Evolutionary conservation across 2,797 vertebrate species (phyloP).

Genomic region (Hippocampus kuda): DNA sequence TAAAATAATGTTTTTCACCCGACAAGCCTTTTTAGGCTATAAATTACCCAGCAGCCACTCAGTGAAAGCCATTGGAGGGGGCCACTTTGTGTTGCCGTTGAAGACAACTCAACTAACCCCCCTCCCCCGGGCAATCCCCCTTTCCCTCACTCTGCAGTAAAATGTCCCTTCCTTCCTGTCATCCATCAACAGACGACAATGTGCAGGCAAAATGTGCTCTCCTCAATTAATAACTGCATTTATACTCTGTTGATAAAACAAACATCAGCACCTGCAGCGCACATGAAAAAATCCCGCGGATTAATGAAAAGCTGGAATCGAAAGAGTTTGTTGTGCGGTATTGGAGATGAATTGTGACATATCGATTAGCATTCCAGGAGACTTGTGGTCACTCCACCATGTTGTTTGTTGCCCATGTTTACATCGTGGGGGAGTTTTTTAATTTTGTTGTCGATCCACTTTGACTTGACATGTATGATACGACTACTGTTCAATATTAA

Average conservation of each 20-base stretch:
- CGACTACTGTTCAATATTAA: no score
- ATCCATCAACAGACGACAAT: neutral
- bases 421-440: no score
- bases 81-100: slow-evolving; percentile 52
- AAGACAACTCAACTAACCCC: slow-evolving; percentile 25
- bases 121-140: slow-evolving; percentile 6
- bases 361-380: neutral
- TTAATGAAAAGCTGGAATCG: neutral
- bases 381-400: no score
- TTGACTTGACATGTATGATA: no score
- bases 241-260: neutral
- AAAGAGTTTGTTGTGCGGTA: no score
- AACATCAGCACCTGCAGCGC: neutral
- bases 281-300: neutral
- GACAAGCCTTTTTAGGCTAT: slow-evolving; percentile 76
- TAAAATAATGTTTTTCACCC: slow-evolving; percentile 83
- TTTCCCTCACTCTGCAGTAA: neutral
- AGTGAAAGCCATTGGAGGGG: slow-evolving; percentile 57
- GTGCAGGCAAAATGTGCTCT: neutral
- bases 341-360: no score
- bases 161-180: slow-evolving; percentile 8
- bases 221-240: neutral
- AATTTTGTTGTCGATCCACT: no score
- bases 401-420: no score
- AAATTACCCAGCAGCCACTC: slow-evolving; percentile 76